These are phyloP conservation scores for Agelaius phoeniceus DNA, from an alignment of 2,113 vertebrate species.

Conservation along the genomic window DNA sequence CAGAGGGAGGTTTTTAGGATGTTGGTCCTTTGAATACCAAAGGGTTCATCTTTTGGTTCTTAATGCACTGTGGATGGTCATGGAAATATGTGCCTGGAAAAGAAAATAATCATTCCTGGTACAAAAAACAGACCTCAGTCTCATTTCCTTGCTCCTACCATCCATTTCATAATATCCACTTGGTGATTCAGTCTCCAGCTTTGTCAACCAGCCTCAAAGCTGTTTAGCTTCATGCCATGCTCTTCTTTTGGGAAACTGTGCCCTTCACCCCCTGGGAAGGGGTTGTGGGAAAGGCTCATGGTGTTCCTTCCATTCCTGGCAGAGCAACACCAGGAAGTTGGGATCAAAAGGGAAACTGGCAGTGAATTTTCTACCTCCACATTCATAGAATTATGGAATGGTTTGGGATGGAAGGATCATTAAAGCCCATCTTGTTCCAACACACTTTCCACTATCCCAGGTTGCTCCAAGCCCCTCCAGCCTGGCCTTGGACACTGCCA, in stretches of 20 bases:
- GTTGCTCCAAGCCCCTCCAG: rapidly evolving
- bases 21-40: background rate
- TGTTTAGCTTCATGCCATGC: background rate
- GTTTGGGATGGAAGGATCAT: background rate
- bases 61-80: rapidly evolving
- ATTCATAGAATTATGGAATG: background rate
- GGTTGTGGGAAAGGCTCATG: background rate
- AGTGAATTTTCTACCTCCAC: background rate
- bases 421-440: background rate
- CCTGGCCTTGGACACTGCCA: background rate
- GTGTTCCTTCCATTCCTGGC: background rate
- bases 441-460: rapidly evolving
- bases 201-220: background rate
- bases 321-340: background rate
- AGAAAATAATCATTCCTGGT: background rate
- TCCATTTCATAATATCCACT: background rate
- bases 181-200: background rate
- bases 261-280: background rate
- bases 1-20: background rate
- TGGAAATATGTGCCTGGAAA: background rate
- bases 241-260: background rate
- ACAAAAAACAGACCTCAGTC: background rate
- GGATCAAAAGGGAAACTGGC: background rate
- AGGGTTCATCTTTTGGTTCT: background rate
- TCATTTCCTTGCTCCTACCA: background rate